Base-by-base conservation (phyloP, 2,113 vertebrate genomes). In the Paracanthobrama guichenoti region DNA sequence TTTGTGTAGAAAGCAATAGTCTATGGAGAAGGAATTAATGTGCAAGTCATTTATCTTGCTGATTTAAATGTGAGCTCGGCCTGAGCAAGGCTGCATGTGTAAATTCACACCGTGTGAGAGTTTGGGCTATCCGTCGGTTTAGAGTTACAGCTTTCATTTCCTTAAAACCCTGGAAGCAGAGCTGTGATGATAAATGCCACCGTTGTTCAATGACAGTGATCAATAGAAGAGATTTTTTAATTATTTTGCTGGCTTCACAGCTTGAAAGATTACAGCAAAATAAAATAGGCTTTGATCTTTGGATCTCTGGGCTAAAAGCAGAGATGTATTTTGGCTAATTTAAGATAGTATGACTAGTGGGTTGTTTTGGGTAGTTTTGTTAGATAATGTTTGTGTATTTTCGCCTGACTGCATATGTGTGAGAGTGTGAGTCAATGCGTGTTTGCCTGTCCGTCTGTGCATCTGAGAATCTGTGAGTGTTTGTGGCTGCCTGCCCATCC, bases 211-310 rank as follows among this genome's bases (percentile, higher is more conserved):
- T 55, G 48, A 69, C 79, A 71, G 64, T 85, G 84, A 81, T 85
- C 67, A 64, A 62, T 62, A 73, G 76, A 73, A 79, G 67, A 81
- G 26, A 35, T 39, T 79, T 35, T 46, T 79, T 10, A 31, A 62
- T 81, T 62, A 80, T 81, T 80, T 20, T 35, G 48, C 28, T 9
- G 20, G 26, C 42, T 77, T 81, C 77, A 72, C 53, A 72, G 75
- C 48, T 71, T 71, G 24, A 39, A 28, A 79, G 18, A 64, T 46
- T 26, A 50, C 22, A 22, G n/a, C 48, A 10, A 73, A 76, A 72
- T 59, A 53, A 81, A 78, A 73, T 7, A 57, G 42, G n/a, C 73
- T 79, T 84, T 86, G 85, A 86, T 86, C 64, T 59, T n/a, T 71
- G 42, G 35, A 86, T 55, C 60, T 42, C 13, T 86, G 28, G 10